These are phyloP conservation scores for Sapajus apella DNA, from an alignment of 2,113 vertebrate genomes.

Conservation along the genomic window DNA sequence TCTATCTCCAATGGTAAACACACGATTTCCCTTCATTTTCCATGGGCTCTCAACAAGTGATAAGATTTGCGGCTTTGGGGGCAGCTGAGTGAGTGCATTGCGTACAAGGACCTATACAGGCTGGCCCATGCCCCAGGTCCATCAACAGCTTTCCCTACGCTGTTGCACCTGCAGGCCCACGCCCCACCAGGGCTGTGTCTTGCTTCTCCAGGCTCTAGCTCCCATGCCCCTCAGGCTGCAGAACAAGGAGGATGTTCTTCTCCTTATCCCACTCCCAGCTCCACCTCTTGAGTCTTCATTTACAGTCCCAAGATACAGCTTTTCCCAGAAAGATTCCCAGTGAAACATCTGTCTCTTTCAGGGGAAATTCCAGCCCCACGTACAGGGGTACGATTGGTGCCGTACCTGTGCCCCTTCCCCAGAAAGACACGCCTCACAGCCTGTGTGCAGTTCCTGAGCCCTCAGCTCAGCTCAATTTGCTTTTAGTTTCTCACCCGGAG, in stretches of 20 bases:
- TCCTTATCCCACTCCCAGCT: not conserved
- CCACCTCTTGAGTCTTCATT: slow-evolving; percentile 12
- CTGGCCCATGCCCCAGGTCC: not conserved
- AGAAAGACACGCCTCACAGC: not conserved
- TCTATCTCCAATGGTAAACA: not conserved
- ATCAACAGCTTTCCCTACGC: fast-evolving
- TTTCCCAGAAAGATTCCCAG: slow-evolving; percentile 40
- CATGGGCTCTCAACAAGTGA: not conserved
- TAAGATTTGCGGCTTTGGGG: not conserved
- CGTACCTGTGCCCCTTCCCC: not conserved
- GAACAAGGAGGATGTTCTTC: slow-evolving; percentile 5
- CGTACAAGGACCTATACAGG: not conserved
- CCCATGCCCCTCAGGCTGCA: not conserved
- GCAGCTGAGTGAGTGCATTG: not conserved
- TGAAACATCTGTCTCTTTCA: slow-evolving; percentile 39
- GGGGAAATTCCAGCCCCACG: slow-evolving; percentile 28
- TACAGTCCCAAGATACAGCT: slow-evolving; percentile 33
- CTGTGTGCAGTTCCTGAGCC: not conserved
- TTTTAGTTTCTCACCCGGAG: not conserved
- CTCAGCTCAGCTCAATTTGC: not conserved
- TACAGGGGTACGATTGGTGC: not conserved
- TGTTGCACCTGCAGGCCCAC: not conserved
- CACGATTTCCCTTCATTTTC: not conserved
- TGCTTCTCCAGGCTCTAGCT: not conserved
- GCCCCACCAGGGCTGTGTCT: fast-evolving